Conservation (phyloP, 2,888 invertebrate genomes). For the Chrysodeixis includens region DNA sequence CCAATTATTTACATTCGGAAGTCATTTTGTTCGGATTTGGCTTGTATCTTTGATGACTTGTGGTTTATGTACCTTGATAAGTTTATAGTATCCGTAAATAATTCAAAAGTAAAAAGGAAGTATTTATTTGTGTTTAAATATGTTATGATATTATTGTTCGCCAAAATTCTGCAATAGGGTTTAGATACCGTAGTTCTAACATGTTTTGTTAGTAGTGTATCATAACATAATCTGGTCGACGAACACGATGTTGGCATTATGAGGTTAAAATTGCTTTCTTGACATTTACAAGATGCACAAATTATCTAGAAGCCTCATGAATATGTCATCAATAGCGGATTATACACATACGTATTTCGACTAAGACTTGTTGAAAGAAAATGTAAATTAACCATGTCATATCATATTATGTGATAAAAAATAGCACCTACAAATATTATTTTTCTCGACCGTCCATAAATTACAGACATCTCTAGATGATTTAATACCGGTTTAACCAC, state of each 20-base stretch:
- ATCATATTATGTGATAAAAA: slow-evolving; percentile 62
- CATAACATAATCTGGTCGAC: slow-evolving; percentile 43
- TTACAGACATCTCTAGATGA: slow-evolving; percentile 70
- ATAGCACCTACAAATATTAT: slow-evolving; percentile 59
- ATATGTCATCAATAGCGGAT: slow-evolving; percentile 68
- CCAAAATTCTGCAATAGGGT: background rate
- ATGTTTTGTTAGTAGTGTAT: slow-evolving; percentile 45
- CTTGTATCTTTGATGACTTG: slow-evolving; percentile 36
- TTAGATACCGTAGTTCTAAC: slow-evolving; percentile 18
- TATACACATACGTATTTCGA: slow-evolving; percentile 60
- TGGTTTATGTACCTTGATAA: slow-evolving; percentile 21
- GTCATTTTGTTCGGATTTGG: slow-evolving; percentile 71
- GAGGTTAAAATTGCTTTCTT: slow-evolving; percentile 58
- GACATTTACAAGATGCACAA: slow-evolving; percentile 62
- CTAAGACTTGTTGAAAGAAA: slow-evolving; percentile 65
- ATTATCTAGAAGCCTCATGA: slow-evolving; percentile 63
- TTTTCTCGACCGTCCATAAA: slow-evolving; percentile 66
- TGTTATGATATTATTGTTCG: background rate
- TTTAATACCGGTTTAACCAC: slow-evolving; percentile 74
- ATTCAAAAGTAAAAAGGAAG: too few relatives aligned
- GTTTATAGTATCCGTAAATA: background rate
- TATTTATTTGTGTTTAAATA: too few relatives aligned
- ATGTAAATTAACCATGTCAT: slow-evolving; percentile 64
- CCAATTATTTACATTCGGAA: slow-evolving; percentile 86
- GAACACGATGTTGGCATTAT: slow-evolving; percentile 60